phyloP scores from a whole-genome alignment of 1,140 invertebrate genomes.

The Tachypleus tridentatus region DNA sequence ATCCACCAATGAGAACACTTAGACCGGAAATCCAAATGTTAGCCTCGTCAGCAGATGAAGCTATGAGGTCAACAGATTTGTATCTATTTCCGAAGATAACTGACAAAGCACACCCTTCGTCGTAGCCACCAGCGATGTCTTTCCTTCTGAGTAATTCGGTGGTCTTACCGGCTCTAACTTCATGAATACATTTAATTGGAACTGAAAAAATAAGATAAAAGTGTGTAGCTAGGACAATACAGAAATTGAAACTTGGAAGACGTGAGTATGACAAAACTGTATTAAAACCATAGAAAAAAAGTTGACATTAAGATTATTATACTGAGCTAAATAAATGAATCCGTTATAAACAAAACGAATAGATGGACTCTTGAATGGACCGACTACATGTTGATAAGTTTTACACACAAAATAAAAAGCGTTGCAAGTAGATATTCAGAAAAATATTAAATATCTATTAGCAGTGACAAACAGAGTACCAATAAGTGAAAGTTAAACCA shows the following conservation, averaged over 20 bases:
- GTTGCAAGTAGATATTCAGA: too few relatives aligned
- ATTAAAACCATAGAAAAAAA: too few relatives aligned
- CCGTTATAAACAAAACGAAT: too few relatives aligned
- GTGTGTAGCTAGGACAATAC: neutral
- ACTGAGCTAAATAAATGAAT: too few relatives aligned
- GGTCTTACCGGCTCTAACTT: slow-evolving; percentile 46
- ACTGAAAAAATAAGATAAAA: slow-evolving; percentile 34
- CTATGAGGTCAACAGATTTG: slow-evolving; percentile 48
- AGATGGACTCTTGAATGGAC: too few relatives aligned
- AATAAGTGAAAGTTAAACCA: too few relatives aligned
- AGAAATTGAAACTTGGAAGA: neutral
- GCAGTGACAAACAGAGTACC: too few relatives aligned
- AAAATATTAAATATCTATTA: too few relatives aligned
- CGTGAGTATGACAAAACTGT: too few relatives aligned
- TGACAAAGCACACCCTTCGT: slow-evolving; percentile 49
- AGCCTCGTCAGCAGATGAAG: slow-evolving; percentile 46
- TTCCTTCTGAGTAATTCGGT: slow-evolving; percentile 44
- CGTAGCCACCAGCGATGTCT: slow-evolving; percentile 37
- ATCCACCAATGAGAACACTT: slow-evolving; percentile 41
- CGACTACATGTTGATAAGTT: too few relatives aligned
- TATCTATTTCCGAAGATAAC: slow-evolving; percentile 49
- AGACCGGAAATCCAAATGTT: slow-evolving; percentile 51
- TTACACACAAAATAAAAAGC: too few relatives aligned
- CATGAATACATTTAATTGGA: slow-evolving; percentile 42
- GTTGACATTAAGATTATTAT: too few relatives aligned